phyloP scores from a whole-genome alignment of 2,888 invertebrate species.

The Zaprionus obscuricornis region DNA sequence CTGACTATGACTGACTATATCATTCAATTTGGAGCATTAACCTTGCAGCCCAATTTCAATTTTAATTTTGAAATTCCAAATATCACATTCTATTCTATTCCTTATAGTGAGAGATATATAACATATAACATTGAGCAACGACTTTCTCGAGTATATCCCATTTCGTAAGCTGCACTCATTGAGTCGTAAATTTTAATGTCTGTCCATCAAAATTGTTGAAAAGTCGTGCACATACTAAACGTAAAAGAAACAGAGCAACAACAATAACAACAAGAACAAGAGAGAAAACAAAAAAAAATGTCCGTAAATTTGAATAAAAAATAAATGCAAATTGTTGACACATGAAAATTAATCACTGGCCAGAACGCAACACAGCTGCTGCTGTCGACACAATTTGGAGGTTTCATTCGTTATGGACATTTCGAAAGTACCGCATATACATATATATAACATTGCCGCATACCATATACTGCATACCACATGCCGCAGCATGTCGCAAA shows the following conservation, averaged over 20 bases:
- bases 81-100: too few relatives aligned
- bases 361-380: slow-evolving; percentile 38
- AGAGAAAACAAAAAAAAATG: slow-evolving; percentile 19
- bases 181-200: slow-evolving; percentile 46
- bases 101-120: too few relatives aligned
- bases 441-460: too few relatives aligned
- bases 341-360: slow-evolving; percentile 62
- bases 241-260: too few relatives aligned
- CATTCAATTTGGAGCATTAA: slow-evolving; percentile 21
- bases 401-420: slow-evolving; percentile 25
- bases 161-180: slow-evolving; percentile 31
- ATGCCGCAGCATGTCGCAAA: too few relatives aligned
- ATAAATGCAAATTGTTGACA: slow-evolving; percentile 45
- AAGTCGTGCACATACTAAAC: slow-evolving; percentile 21
- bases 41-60: slow-evolving; percentile 47
- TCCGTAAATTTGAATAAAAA: slow-evolving; percentile 47
- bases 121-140: too few relatives aligned
- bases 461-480: too few relatives aligned
- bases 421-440: too few relatives aligned
- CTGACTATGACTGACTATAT: too few relatives aligned
- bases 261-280: background rate
- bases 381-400: slow-evolving; percentile 48
- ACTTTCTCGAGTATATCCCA: slow-evolving; percentile 9
- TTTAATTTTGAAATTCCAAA: too few relatives aligned
- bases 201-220: slow-evolving; percentile 34